A percentile compares a stretch with the other conserved stretches of the same genome.
phyloP scores from a whole-genome alignment of 2,797 vertebrate species.

The Orientallactaga sibirica region DNA sequence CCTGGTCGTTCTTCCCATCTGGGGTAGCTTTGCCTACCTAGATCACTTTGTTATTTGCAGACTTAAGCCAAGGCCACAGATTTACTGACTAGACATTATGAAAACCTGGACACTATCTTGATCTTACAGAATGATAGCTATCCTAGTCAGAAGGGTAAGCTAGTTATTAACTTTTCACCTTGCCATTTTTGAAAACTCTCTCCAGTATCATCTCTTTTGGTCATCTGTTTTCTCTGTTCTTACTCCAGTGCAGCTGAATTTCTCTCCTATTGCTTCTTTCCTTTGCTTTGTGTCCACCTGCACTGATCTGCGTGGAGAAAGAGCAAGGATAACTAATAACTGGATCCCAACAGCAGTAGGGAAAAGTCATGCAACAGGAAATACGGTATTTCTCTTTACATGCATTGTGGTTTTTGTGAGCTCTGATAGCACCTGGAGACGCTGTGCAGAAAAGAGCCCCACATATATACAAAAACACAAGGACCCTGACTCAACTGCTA shows the following conservation, averaged over 20 bases:
- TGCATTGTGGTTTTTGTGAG: background rate
- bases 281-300: background rate
- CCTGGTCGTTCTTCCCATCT: background rate
- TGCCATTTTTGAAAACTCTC: background rate
- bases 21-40: background rate
- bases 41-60: conserved; percentile 42
- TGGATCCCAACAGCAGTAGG: background rate
- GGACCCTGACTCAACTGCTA: background rate
- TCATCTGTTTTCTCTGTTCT: conserved; percentile 6
- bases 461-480: background rate
- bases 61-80: background rate
- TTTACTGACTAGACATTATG: conserved; percentile 38
- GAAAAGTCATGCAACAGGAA: background rate
- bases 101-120: background rate
- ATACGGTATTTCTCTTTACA: background rate
- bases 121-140: conserved; percentile 9
- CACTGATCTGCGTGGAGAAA: background rate
- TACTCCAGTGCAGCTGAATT: background rate
- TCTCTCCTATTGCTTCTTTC: conserved; percentile 7
- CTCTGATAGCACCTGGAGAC: background rate
- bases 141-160: background rate
- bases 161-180: conserved; percentile 14
- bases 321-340: background rate
- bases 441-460: conserved; percentile 10
- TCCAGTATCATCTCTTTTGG: background rate